phyloP scores from a whole-genome alignment of 1,140 invertebrate genomes.

The Popillia japonica region DNA sequence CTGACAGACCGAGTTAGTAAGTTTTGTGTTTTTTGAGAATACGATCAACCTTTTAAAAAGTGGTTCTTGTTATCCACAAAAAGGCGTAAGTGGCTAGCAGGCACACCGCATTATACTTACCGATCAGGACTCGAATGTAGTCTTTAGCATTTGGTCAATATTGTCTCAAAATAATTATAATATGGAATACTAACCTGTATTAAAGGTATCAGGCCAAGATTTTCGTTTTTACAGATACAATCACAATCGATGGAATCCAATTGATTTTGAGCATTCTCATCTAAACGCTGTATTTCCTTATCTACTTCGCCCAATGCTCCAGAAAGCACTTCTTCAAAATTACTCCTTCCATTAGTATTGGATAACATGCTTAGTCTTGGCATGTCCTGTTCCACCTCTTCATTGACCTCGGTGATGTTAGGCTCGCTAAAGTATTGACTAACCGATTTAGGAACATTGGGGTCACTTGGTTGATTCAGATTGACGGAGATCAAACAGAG shows the following conservation, averaged over 20 bases:
- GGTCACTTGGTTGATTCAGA: not conserved
- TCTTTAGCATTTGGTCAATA: no score
- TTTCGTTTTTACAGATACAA: not conserved
- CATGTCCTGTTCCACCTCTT: not conserved
- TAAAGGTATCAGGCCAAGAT: no score
- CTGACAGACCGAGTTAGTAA: no score
- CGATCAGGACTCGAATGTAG: no score
- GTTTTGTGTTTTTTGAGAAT: no score
- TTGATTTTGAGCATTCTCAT: not conserved
- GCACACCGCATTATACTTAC: no score
- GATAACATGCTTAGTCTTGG: not conserved
- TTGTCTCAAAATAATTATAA: no score
- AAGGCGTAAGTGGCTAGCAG: no score
- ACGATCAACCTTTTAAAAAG: no score
- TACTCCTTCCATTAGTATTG: not conserved
- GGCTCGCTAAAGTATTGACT: not conserved
- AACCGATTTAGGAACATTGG: not conserved
- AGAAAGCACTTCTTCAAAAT: not conserved
- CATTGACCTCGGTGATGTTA: not conserved
- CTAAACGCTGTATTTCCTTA: not conserved
- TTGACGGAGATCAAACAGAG: not conserved
- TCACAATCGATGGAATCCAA: not conserved
- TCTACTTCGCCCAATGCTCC: not conserved
- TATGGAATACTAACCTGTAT: no score
- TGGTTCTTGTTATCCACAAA: no score